A percentile compares a stretch with the other conserved stretches of the same genome.
phyloP scores from a whole-genome alignment of 1,140 invertebrate genomes.

The Achroia grisella region DNA sequence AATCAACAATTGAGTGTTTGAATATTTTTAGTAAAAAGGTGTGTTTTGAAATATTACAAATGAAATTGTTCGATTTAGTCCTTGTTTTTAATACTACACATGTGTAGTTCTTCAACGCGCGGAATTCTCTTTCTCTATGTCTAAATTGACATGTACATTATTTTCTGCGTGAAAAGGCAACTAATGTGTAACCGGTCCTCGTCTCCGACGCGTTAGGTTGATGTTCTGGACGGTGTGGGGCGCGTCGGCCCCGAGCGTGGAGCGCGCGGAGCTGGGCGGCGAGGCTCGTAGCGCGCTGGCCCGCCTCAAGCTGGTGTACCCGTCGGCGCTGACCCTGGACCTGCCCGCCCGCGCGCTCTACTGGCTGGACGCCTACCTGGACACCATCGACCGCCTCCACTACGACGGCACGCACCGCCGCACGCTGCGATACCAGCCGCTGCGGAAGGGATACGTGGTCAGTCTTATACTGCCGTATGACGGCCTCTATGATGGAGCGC shows the following conservation, averaged over 20 bases:
- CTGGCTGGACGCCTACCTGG: slow-evolving; percentile 86
- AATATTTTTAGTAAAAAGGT: too few species aligned
- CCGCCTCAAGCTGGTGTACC: slow-evolving; percentile 78
- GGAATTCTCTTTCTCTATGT: too few species aligned
- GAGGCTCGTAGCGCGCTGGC: slow-evolving; percentile 56
- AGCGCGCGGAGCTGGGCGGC: slow-evolving; percentile 78
- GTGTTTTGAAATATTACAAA: too few species aligned
- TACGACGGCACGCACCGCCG: slow-evolving; percentile 80
- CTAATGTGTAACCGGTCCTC: too few species aligned
- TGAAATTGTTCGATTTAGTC: too few species aligned
- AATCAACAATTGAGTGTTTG: too few species aligned
- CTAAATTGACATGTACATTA: too few species aligned
- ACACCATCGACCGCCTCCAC: slow-evolving; percentile 81
- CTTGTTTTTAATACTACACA: too few species aligned
- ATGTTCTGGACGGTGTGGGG: slow-evolving; percentile 89
- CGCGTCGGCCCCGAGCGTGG: slow-evolving; percentile 75
- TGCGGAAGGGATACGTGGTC: slow-evolving; percentile 76
- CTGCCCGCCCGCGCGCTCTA: slow-evolving; percentile 82
- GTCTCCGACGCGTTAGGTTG: slow-evolving; percentile 67
- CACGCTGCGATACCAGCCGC: slow-evolving; percentile 70
- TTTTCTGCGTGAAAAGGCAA: too few species aligned
- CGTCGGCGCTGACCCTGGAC: slow-evolving; percentile 82
- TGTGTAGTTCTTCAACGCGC: too few species aligned
- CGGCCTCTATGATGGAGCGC: too few species aligned
- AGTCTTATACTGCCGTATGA: slow-evolving; percentile 16